A percentile compares a stretch with the other conserved stretches of the same genome.
Evolutionary conservation across 1,140 invertebrate genomes (phyloP).

Genomic region (Brachionus asplanchnoidis): DNA sequence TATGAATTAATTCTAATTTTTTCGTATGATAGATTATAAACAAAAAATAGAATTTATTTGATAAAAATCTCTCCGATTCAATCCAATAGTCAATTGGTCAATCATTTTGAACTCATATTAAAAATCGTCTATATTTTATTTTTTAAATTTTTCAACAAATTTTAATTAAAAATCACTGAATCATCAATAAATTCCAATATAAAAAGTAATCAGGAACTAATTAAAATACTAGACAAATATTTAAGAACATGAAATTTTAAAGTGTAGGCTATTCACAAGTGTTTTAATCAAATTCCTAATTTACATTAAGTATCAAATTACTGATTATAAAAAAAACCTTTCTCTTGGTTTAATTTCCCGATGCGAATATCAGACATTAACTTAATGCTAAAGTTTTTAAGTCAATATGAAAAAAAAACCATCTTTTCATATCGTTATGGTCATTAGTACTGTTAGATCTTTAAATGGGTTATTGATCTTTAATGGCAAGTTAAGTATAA

Average conservation of each 20-base stretch:
- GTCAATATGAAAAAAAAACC: background rate
- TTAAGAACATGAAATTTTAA: background rate
- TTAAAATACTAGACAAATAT: background rate
- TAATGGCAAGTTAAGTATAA: background rate
- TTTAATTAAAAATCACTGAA: background rate
- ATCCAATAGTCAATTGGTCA: background rate
- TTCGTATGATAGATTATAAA: background rate
- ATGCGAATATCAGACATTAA: background rate
- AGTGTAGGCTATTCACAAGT: background rate
- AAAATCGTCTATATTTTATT: background rate
- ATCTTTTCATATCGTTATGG: background rate
- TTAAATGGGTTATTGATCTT: background rate
- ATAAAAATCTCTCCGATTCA: background rate
- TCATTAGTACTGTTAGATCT: background rate
- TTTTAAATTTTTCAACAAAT: background rate
- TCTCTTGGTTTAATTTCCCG: background rate
- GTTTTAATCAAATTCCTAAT: background rate
- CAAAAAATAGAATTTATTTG: background rate
- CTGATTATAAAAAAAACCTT: background rate
- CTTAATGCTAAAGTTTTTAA: background rate
- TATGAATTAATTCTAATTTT: background rate
- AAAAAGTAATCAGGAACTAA: background rate
- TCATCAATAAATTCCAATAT: background rate
- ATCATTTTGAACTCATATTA: no score
- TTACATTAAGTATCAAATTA: background rate